Evolutionary conservation across 1,140 invertebrate species (phyloP), one percentile per base, ranked within the genome.

Genomic region (Drosophila kohkoa): DNA sequence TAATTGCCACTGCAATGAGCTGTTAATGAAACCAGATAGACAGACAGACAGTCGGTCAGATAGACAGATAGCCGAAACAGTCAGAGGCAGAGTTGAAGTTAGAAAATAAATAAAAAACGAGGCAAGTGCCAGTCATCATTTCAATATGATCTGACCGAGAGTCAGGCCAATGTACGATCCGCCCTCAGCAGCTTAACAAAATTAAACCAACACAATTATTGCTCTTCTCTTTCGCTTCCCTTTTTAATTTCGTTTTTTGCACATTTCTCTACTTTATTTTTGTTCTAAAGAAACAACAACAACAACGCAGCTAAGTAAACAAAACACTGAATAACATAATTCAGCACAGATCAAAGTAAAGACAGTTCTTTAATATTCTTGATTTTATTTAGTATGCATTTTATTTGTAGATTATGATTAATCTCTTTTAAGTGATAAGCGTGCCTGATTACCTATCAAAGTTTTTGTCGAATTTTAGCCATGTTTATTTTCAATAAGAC

Each of bases 1-100:
- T 87, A 87, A 88, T 87, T 87, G 82, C 82, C 76, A 70, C 75
- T 77, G 83, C 83, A 88, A 87, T 86, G 79, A 60, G 72, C 82
- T 82, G 83, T 82, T 87, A 88, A 87, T 87, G 87, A 88, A 88
- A 81, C 66, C 71, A 77, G 65, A 74, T 77, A 78, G 74, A 76
- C 69, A 49, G 74, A 76, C 69, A 49, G 59, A 60, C 65, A 67
- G 68, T 48, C 45, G 55, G 67, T 38, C 52, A 55, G 51, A 54
- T 32, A 7, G 11, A 30, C 10, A 41, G 54, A 15, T 25, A 43
- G 45, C n/a, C 38, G 8, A 11, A 41, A 32, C 16, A 54, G 28
- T 30, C 16, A 54, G 38, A 54, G 28, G 16, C 16, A 54, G 38
- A 65, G 35, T 25, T 41, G 57, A 28, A 30, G 41, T 20, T 15